Conservation (phyloP, 2,888 invertebrate species). For the Scaptomyza cyrtandrae region DNA sequence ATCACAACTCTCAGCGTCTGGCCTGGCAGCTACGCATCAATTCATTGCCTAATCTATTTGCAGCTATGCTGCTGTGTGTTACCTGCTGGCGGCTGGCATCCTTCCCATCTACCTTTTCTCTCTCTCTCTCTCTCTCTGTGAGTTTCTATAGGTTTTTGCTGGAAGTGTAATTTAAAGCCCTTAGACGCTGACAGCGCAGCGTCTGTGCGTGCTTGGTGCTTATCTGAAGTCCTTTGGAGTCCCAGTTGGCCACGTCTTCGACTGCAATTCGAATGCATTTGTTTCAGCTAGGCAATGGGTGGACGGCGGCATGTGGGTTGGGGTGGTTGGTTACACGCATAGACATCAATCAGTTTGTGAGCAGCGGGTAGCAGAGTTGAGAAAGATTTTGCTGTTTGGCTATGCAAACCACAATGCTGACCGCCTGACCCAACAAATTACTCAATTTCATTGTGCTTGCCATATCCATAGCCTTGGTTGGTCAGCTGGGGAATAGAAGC, state of each 20-base stretch:
- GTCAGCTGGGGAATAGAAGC: constrained; percentile 26
- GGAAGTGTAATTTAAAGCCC: constrained; percentile 69
- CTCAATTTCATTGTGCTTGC: constrained; percentile 77
- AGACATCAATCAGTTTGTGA: constrained; percentile 68
- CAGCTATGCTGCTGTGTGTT: constrained; percentile 59
- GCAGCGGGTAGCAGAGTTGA: constrained; percentile 27
- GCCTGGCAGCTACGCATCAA: constrained; percentile 78
- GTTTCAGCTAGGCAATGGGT: constrained; percentile 39
- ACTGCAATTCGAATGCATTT: constrained; percentile 75
- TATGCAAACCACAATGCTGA: constrained; percentile 78
- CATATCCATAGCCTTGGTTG: constrained; percentile 44
- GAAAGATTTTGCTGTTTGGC: constrained; percentile 70
- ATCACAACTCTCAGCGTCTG: constrained; percentile 73
- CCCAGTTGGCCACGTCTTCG: constrained; percentile 60
- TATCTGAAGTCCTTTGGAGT: constrained; percentile 53
- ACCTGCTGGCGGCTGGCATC: constrained; percentile 29
- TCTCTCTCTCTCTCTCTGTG: not conserved
- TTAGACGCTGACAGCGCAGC: constrained; percentile 73
- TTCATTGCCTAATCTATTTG: constrained; percentile 78
- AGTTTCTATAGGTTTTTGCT: constrained; percentile 14
- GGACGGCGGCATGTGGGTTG: constrained; percentile 9
- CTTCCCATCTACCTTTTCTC: not conserved
- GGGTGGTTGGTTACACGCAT: constrained; percentile 63
- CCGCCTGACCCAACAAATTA: constrained; percentile 79
- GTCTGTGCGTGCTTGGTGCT: constrained; percentile 73